Evolutionary conservation across 2,888 invertebrate species (phyloP), one percentile per base, ranked within the genome.

Genomic region (Nephrocerus scutellatus): DNA sequence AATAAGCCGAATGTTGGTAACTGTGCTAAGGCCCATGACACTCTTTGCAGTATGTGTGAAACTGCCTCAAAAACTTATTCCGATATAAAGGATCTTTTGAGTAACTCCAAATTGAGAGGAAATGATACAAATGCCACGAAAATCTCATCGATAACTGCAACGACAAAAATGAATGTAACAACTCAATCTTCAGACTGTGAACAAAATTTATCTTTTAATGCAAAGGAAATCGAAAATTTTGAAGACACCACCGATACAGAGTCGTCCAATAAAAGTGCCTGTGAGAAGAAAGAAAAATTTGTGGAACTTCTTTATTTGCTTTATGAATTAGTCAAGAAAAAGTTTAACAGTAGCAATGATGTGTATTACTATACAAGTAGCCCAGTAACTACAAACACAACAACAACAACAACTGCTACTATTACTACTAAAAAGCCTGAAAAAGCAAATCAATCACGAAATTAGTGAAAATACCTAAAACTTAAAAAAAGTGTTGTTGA

Each of bases 301-400:
- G 59, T 59, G 23, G 53, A 60, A 29, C 41, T 62, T 31, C 51
- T 62, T 9, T 55, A 56, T 30, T 48, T 60, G 21, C 43, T 63
- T 15, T 53, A 56, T 34, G 54, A 62, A 30, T 43, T 63, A n/a
- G n/a, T n/a, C n/a, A n/a, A n/a, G n/a, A n/a, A n/a, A n/a, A n/a
- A n/a, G n/a, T n/a, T n/a, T n/a, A n/a, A n/a, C n/a, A n/a, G n/a
- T n/a, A n/a, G n/a, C n/a, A n/a, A n/a, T n/a, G n/a, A n/a, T n/a
- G n/a, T n/a, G n/a, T n/a, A n/a, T n/a, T n/a, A n/a, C n/a, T n/a
- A n/a, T n/a, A n/a, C n/a, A n/a, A n/a, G n/a, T n/a, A n/a, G n/a
- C n/a, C n/a, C n/a, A n/a, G n/a, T n/a, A n/a, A n/a, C n/a, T n/a
- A n/a, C n/a, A n/a, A n/a, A n/a, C n/a, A n/a, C n/a, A n/a, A n/a